Base-by-base conservation (phyloP, 2,797 vertebrate species). In the Lagocephalus sceleratus region DNA sequence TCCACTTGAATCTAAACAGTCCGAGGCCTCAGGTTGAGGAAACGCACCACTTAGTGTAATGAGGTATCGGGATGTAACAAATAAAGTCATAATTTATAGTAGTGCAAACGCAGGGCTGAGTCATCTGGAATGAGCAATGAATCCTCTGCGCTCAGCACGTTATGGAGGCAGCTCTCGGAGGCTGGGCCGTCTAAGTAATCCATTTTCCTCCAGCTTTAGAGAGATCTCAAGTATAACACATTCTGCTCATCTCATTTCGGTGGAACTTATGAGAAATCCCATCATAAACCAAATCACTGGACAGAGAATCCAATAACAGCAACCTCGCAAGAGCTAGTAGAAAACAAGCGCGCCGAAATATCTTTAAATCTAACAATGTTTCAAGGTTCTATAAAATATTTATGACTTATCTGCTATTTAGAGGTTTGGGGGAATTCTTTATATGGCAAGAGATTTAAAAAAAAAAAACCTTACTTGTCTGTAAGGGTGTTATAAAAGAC, bases 31-130 rank as follows among this genome's bases (percentile, higher is more conserved):
- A 3, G 3, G 2, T 35, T 14, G 32, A 35, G 32, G 23, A 56
- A 61, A 67, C 35, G 63, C 11, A 11, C 51, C 62, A 77, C 60
- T 78, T 76, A 63, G 46, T 56, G 23, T 73, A 68, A 83, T 63
- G 60, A 78, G 50, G 54, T 5, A 60, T 40, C 61, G 54, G 42
- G 60, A 71, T 4, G 22, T 43, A 63, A 71, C 58, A 66, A 78
- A 67, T 61, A 4, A 75, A 46, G 57, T 35, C 51, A 62, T 46
- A 57, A 60, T 74, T 74, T 74, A 75, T 38, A 7, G 62, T 44
- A 0, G 21, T 21, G 47, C 14, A 3, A 46, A 41, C 9, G 10
- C 35, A 61, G 51, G 20, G 40, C 54, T 5, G 62, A 57, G 66
- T 32, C 15, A 5, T 54, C 59, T 68, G 51, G 44, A 65, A 66